phyloP scores from a whole-genome alignment of 2,888 invertebrate species.

The Cheilosia pagana region DNA sequence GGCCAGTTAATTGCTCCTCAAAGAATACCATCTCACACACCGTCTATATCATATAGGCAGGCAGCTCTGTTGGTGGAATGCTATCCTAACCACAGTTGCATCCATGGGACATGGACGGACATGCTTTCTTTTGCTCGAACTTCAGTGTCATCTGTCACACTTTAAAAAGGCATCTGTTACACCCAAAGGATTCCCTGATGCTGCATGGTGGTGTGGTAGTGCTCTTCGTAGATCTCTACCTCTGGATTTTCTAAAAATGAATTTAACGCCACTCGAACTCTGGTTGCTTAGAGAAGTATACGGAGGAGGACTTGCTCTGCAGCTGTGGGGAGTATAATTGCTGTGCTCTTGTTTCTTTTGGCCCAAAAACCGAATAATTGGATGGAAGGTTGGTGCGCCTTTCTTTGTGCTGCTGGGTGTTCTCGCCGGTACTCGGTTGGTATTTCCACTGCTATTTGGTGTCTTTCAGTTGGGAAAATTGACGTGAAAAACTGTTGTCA shows the following conservation, averaged over 20 bases:
- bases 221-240: conserved; percentile 55
- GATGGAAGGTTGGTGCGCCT: conserved; percentile 56
- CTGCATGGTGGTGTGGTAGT: conserved; percentile 22
- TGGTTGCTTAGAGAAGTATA: conserved; percentile 49
- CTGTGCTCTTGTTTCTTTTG: conserved; percentile 65
- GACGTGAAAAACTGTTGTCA: conserved; percentile 70
- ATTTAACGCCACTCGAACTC: conserved; percentile 71
- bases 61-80: conserved; percentile 45
- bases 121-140: conserved; percentile 70
- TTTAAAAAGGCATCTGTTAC: conserved; percentile 74
- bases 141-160: conserved; percentile 75
- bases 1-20: conserved; percentile 74
- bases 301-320: conserved; percentile 1
- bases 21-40: conserved; percentile 68
- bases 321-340: conserved; percentile 58
- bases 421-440: conserved; percentile 2
- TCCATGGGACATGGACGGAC: conserved; percentile 45
- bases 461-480: conserved; percentile 68
- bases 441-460: conserved; percentile 41
- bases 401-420: conserved; percentile 6
- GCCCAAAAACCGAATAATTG: conserved; percentile 72
- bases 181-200: conserved; percentile 64
- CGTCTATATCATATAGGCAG: conserved; percentile 33
- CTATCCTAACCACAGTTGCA: conserved; percentile 70
- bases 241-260: conserved; percentile 72